Conservation (phyloP, 2,888 invertebrate species). For the Mesodorylaimus sp. region DNA sequence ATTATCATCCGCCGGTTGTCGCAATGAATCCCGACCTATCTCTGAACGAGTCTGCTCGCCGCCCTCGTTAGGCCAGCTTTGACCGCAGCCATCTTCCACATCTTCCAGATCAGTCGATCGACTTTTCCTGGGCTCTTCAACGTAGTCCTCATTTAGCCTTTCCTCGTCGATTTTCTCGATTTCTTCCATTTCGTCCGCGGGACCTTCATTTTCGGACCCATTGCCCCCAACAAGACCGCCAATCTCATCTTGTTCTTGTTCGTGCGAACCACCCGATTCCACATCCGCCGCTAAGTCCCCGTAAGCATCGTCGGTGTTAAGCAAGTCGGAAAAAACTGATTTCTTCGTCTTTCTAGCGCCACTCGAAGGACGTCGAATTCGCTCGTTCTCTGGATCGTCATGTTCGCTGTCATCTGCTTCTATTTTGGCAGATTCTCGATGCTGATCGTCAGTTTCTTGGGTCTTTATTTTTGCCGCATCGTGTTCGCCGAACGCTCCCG, state of each 20-base stretch:
- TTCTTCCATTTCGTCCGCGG: conserved; percentile 15
- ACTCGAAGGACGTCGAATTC: too few relatives aligned
- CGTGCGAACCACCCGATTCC: conserved; percentile 9
- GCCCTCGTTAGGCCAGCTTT: too few relatives aligned
- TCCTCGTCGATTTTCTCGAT: conserved; percentile 18
- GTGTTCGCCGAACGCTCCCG: too few relatives aligned
- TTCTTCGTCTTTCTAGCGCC: not conserved
- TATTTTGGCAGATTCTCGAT: not conserved
- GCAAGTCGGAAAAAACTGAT: too few relatives aligned
- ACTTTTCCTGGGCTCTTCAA: conserved; percentile 16
- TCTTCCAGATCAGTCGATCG: conserved; percentile 13
- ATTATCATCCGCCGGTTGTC: too few relatives aligned
- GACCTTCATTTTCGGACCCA: conserved; percentile 12
- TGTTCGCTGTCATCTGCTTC: too few relatives aligned
- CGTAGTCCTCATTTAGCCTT: conserved; percentile 13
- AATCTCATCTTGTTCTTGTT: conserved; percentile 12
- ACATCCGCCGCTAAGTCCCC: not conserved
- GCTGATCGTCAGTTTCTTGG: too few relatives aligned
- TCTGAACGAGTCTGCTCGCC: too few relatives aligned
- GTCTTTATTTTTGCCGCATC: too few relatives aligned
- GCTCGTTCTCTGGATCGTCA: too few relatives aligned
- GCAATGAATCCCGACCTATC: too few relatives aligned
- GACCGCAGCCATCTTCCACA: conserved; percentile 11
- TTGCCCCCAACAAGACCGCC: conserved; percentile 6
- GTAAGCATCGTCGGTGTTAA: not conserved